Conservation (phyloP, 2,888 invertebrate genomes). For the Lysandra bellargus region DNA sequence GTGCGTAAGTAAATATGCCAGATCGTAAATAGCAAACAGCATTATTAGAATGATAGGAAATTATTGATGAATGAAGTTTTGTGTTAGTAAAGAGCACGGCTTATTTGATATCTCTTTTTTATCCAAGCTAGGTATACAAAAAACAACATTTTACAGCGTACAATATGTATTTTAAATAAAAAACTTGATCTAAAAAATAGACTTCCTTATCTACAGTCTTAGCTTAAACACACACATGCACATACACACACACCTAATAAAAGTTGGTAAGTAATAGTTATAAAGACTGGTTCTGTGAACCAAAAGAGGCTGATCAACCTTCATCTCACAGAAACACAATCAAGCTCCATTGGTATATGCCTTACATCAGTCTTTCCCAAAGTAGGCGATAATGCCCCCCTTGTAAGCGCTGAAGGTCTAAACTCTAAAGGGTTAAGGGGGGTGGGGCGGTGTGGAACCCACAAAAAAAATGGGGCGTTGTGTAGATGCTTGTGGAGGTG, state of each 20-base stretch:
- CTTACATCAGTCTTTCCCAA: too few species aligned
- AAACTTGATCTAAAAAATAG: neutral
- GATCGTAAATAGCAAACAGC: neutral
- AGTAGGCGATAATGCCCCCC: too few species aligned
- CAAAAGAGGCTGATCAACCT: neutral
- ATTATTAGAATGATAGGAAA: neutral
- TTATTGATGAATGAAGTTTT: neutral
- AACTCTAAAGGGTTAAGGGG: too few species aligned
- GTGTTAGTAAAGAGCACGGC: too few species aligned
- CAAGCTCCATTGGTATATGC: too few species aligned
- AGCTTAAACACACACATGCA: neutral
- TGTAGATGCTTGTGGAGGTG: too few species aligned
- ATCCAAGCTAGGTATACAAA: too few species aligned
- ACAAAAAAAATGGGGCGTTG: too few species aligned
- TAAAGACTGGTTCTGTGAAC: neutral
- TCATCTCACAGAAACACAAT: neutral
- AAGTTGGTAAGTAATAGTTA: conserved; percentile 10
- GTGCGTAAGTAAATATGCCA: conserved; percentile 13
- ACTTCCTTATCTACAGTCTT: neutral
- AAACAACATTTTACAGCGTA: too few species aligned
- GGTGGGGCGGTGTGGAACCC: too few species aligned
- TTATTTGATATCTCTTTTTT: too few species aligned
- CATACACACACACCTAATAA: neutral
- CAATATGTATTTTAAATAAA: neutral
- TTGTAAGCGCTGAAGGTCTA: too few species aligned